Evolutionary conservation across 2,797 vertebrate genomes (phyloP), one percentile per base, ranked within the genome.

Genomic region (Pangasius larnaudii): DNA sequence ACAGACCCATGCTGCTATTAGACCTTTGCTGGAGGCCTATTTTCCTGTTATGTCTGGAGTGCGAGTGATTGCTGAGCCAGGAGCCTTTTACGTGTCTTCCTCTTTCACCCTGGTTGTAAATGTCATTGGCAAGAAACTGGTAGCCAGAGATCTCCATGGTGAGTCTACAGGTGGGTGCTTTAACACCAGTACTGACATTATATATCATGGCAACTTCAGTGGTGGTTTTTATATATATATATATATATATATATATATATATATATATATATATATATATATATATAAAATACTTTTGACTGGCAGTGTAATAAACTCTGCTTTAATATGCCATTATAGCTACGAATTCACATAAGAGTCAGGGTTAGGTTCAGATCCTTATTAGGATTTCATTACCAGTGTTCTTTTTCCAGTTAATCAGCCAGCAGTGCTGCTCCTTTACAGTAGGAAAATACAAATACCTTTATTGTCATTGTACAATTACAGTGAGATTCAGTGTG

Each of bases 21-120:
- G 96, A 89, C 98, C 98, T 0, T 93, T 99, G 92, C 93, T 99
- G 91, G 97, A 98, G 89, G 94, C 95, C 86, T 98, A 98, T 93
- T 99, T 99, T 94, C 97, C 98, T 86, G 95, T 97, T 91, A 95
- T 95, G 91, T 97, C 97, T 85, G 98, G 97, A 88, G 96, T 98
- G 89, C 96, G 95, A 90, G 96, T 99, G 92, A 96, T 99, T 92
- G 98, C 98, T 91, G 98, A 99, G 94, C 97, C 97, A 2, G 98
- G 98, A 88, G 96, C 93, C 94, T 99, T 98, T 91, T 99, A 98
- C 2, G 97, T 99, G 92, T 97, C 97, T 91, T 98, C 98, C 90
- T 97, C 97, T 87, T 99, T 99, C 95, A 98, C 96, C 82, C 95
- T 99, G 90, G 98, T 96, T 91, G 98, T 99, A 93, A 99, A 96